A percentile compares a stretch with the other conserved stretches of the same genome.
These are phyloP conservation scores for Cheilosia soror DNA, from an alignment of 2,888 invertebrate species.

Conservation along the genomic window DNA sequence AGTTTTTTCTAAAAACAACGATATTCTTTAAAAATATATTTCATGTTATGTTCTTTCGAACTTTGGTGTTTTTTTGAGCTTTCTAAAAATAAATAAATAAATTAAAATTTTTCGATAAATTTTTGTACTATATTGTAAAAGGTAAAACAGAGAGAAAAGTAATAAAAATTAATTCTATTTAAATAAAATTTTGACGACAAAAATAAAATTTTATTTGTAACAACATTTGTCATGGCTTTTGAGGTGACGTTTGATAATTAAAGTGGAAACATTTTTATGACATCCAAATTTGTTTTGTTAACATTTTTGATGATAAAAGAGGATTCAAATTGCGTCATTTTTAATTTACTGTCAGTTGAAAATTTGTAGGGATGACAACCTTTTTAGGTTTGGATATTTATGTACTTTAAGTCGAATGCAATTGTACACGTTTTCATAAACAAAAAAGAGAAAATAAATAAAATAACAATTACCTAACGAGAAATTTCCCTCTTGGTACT, in stretches of 20 bases:
- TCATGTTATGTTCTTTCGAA: neutral
- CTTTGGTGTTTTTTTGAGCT: neutral
- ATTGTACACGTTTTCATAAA: too few species aligned
- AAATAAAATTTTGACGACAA: neutral
- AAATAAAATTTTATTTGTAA: neutral
- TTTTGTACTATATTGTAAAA: neutral
- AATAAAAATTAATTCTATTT: neutral
- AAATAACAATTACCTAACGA: too few species aligned
- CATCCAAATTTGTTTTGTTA: neutral
- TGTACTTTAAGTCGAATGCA: too few species aligned
- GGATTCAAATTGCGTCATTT: neutral
- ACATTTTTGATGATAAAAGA: neutral
- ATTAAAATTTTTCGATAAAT: neutral
- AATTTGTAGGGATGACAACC: too few species aligned
- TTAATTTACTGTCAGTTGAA: neutral
- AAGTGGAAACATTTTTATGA: slow-evolving; percentile 1
- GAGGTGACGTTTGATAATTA: neutral
- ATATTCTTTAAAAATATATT: neutral
- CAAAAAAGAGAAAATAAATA: too few species aligned
- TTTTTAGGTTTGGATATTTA: too few species aligned
- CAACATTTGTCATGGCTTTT: neutral
- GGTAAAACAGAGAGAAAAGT: neutral
- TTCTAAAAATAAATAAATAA: neutral
- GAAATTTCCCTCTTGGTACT: too few species aligned
- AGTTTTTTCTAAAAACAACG: neutral